Percentiles rank a stretch among this genome's conserved stretches.
Conservation (phyloP, 2,888 invertebrate species). For the Ichneumon xanthorius region DNA sequence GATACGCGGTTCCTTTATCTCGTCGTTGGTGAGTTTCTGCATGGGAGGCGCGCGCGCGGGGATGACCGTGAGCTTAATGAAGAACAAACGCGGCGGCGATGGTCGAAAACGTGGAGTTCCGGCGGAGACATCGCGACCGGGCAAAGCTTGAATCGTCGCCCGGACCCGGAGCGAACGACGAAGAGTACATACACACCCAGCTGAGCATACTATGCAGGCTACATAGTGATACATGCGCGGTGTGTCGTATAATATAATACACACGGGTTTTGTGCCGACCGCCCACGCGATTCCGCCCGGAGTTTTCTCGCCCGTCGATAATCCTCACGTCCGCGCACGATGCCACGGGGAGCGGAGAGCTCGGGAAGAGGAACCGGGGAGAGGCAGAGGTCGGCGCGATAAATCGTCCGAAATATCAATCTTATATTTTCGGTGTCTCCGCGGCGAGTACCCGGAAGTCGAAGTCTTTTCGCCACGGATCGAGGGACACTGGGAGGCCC, state of each 20-base stretch:
- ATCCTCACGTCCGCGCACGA: constrained; percentile 61
- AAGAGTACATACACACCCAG: constrained; percentile 65
- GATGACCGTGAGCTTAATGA: neutral
- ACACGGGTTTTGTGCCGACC: constrained; percentile 50
- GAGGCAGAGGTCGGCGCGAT: constrained; percentile 38
- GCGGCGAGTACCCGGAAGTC: constrained; percentile 46
- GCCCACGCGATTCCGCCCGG: constrained; percentile 61
- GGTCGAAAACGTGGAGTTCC: neutral
- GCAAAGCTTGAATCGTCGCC: constrained; percentile 53
- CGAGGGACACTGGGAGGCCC: constrained; percentile 1
- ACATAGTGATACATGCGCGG: constrained; percentile 29
- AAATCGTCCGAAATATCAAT: constrained; percentile 65
- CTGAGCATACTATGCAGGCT: constrained; percentile 64
- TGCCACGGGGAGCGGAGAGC: constrained; percentile 44
- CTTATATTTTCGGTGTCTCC: constrained; percentile 45
- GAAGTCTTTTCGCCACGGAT: neutral
- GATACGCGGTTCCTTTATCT: constrained; percentile 7
- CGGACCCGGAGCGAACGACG: constrained; percentile 50
- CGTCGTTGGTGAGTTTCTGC: neutral
- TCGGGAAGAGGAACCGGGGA: constrained; percentile 29
- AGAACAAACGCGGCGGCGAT: neutral
- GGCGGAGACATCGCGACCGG: constrained; percentile 6
- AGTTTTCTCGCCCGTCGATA: constrained; percentile 66
- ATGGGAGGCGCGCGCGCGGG: neutral
- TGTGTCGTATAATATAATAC: constrained; percentile 53